phyloP scores from a whole-genome alignment of 1,140 invertebrate genomes.

The Hycleus cichorii region DNA sequence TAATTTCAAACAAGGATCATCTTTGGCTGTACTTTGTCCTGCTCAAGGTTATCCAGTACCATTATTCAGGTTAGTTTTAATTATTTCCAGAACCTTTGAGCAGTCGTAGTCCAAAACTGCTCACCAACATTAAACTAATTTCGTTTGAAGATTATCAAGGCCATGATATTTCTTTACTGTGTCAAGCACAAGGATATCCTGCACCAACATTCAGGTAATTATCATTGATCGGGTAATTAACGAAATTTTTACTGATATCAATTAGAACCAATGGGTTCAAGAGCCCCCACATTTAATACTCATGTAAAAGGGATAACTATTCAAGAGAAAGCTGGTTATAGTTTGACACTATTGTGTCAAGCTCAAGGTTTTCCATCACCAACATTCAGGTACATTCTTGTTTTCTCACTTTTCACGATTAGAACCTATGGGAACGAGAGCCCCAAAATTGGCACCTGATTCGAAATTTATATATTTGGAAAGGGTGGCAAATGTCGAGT shows the following conservation, averaged over 20 bases:
- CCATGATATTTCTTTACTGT: slow-evolving; percentile 52
- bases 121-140: slow-evolving; percentile 45
- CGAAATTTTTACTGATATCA: too few species aligned
- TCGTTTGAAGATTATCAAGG: slow-evolving; percentile 32
- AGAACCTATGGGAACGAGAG: slow-evolving; percentile 66
- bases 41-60: slow-evolving; percentile 66
- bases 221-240: background rate
- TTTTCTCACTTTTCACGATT: background rate
- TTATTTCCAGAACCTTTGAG: slow-evolving; percentile 50
- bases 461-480: slow-evolving; percentile 51
- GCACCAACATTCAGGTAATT: slow-evolving; percentile 61
- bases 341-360: slow-evolving; percentile 60
- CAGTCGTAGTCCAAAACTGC: slow-evolving; percentile 41
- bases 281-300: slow-evolving; percentile 41
- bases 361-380: slow-evolving; percentile 68
- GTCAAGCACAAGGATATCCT: slow-evolving; percentile 69
- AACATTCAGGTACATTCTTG: slow-evolving; percentile 22
- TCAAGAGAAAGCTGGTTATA: slow-evolving; percentile 23
- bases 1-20: slow-evolving; percentile 19
- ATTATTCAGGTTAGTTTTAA: slow-evolving; percentile 40
- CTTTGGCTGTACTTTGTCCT: slow-evolving; percentile 47
- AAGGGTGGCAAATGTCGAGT: slow-evolving; percentile 19
- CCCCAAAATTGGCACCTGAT: slow-evolving; percentile 54
- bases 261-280: slow-evolving; percentile 49
- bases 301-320: slow-evolving; percentile 45